Evolutionary conservation across 53 echinoderm and acorn worm species (phyloP), one percentile per base, ranked within the genome.

Genomic region (Patiria pectinifera): DNA sequence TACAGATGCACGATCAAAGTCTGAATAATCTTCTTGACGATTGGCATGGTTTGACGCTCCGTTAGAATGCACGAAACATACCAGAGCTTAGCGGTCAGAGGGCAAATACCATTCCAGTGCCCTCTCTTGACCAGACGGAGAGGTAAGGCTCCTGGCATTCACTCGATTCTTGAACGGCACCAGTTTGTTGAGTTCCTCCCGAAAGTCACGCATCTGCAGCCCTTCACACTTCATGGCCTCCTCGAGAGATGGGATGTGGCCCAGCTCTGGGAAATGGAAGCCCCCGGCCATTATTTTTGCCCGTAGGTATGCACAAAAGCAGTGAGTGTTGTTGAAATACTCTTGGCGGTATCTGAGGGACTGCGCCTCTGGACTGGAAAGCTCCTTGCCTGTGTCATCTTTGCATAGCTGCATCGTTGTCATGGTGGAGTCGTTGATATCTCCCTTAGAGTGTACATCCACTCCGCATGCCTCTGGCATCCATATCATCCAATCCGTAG

Each of bases 121-220:
- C 46, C 86, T 86, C 9, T 86, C 25, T 12, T 1, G 5, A 7
- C 86, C 76, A 12, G 2, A 2, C 9, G 53, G 47, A n/a, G 22
- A 48, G 21, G 86, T 71, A n/a, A 86, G 86, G 18, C 48, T 49
- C 48, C 74, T 72, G 2, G 86, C 86, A 86, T 86, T 86, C 26
- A 86, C 35, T 26, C 86, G 86, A 59, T 14, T 24, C 72, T 25
- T 22, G 46, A 86, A 92, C 43, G 92, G 92, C 59, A 92, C 86
- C 22, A 92, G 85, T 23, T 63, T 92, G 85, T 92, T 92, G n/a
- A 78, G 47, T 7, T 78, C 92, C 69, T 85, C 43, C 35, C 92
- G 49, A 62, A 85, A 60, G 60, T 92, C 92, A 3, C 80, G 70
- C 92, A 92, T 92, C 7, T 24, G 0, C 48, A 92, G 6, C 12